Evolutionary conservation across 2,113 vertebrate species (phyloP), one percentile per base, ranked within the genome.

Genomic region (Phasianus colchicus): DNA sequence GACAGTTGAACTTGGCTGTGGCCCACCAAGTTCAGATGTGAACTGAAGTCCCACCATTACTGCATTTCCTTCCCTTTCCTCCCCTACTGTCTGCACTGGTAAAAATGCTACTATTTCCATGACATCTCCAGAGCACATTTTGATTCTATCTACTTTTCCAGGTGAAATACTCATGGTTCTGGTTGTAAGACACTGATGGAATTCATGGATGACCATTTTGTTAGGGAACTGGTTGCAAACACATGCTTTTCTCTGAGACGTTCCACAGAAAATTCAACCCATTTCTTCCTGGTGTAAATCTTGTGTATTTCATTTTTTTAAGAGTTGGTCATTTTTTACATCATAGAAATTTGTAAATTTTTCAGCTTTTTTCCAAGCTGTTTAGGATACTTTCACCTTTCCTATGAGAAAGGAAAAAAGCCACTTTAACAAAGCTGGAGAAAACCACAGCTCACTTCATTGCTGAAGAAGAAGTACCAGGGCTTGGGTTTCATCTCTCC

Each of bases 361-460:
- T 93, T 75, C 50, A 83, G 27, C 63, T 82, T 83, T 80, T 47
- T 86, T 66, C 80, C 52, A 73, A 84, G 45, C 42, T 96, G 81
- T 83, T 92, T 66, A 63, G 79, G 29, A 30, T 86, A 86, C 92
- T 97, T 95, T 81, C 85, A 94, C 11, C 61, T 80, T 97, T 97
- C 91, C 93, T 94, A 93, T 1, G 64, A 96, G 93, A 97, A 98
- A 94, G 83, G 94, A 93, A 93, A 72, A 87, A 97, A 96, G 77
- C 14, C 76, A 90, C 55, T 80, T 45, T 67, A 87, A 96, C 78
- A 86, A 74, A 96, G 93, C 20, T 34, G 72, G 80, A 96, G 92
- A 83, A 96, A 97, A 93, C 72, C 85, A 66, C 70, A 64, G 54
- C 38, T 87, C 63, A 86, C 30, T 38, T 95, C 57, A 0, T 95